Percentiles rank a stretch among this genome's conserved stretches.
These are phyloP conservation scores for Orchesellides sinensis DNA, from an alignment of 2,888 invertebrate genomes.

Conservation along the genomic window DNA sequence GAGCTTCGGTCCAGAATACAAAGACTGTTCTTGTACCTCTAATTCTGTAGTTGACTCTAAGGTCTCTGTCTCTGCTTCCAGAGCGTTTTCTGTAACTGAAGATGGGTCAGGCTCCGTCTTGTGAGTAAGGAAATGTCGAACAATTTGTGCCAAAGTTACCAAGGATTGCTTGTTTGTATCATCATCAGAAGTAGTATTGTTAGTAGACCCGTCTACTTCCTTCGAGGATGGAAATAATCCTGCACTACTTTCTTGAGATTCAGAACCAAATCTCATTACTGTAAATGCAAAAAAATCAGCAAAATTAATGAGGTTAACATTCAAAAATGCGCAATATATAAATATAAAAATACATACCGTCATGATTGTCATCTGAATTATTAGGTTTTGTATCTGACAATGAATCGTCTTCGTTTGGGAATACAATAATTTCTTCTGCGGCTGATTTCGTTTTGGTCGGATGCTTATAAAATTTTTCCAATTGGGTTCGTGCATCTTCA, in stretches of 20 bases:
- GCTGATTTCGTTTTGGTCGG: not conserved
- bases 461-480: slow-evolving; percentile 49
- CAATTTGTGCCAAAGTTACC: slow-evolving; percentile 33
- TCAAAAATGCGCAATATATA: not conserved
- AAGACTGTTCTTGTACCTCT: slow-evolving; percentile 13
- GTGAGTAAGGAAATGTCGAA: slow-evolving; percentile 37
- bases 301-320: not conserved
- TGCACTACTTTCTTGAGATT: not conserved
- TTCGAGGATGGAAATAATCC: not conserved
- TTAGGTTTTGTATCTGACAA: not conserved
- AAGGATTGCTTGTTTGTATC: not conserved
- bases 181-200: not conserved
- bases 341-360: not conserved
- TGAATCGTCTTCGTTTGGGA: slow-evolving; percentile 7
- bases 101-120: not conserved
- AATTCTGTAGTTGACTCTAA: not conserved
- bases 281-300: too few species aligned
- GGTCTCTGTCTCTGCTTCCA: not conserved
- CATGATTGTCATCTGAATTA: not conserved
- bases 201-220: not conserved
- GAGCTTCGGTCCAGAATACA: slow-evolving; percentile 41
- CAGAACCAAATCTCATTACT: not conserved
- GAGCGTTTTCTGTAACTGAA: not conserved
- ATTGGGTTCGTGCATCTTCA: not conserved
- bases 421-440: slow-evolving; percentile 25